Evolutionary conservation across 1,140 invertebrate genomes (phyloP).

Genomic region (Aethina tumida): DNA sequence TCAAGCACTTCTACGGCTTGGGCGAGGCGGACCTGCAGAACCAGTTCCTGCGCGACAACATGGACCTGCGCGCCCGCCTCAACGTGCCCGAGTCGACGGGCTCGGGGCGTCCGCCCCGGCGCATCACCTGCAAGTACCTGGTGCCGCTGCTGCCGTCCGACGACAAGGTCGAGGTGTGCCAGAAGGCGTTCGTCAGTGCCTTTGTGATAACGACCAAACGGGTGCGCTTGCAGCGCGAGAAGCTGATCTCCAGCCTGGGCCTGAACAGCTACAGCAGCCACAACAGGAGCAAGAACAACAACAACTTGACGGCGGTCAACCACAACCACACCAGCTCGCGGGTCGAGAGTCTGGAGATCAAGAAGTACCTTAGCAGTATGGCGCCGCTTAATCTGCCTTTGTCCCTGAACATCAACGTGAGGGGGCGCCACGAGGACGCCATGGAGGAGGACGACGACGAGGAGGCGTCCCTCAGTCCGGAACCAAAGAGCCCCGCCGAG

Average conservation of each 20-base stretch:
- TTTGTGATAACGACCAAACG: slow-evolving; percentile 44
- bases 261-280: slow-evolving; percentile 34
- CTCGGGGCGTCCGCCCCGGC: slow-evolving; percentile 30
- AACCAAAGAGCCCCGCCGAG: slow-evolving; percentile 3
- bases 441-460: slow-evolving; percentile 10
- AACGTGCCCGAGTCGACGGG: slow-evolving; percentile 31
- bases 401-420: background rate
- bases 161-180: slow-evolving; percentile 40
- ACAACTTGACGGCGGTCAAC: slow-evolving; percentile 6
- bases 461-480: slow-evolving; percentile 9
- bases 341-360: slow-evolving; percentile 1
- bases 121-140: slow-evolving; percentile 42
- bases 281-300: slow-evolving; percentile 17
- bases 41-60: slow-evolving; percentile 37
- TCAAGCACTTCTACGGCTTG: slow-evolving; percentile 40
- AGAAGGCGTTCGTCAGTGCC: slow-evolving; percentile 44
- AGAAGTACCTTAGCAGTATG: slow-evolving; percentile 5
- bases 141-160: slow-evolving; percentile 32
- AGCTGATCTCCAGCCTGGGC: slow-evolving; percentile 36
- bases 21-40: slow-evolving; percentile 38
- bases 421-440: too few relatives aligned
- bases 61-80: slow-evolving; percentile 35
- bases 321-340: slow-evolving; percentile 6
- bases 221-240: slow-evolving; percentile 39
- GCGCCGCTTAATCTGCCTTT: background rate